Conservation (phyloP, 2,113 vertebrate species). For the Eurypyga helias region DNA sequence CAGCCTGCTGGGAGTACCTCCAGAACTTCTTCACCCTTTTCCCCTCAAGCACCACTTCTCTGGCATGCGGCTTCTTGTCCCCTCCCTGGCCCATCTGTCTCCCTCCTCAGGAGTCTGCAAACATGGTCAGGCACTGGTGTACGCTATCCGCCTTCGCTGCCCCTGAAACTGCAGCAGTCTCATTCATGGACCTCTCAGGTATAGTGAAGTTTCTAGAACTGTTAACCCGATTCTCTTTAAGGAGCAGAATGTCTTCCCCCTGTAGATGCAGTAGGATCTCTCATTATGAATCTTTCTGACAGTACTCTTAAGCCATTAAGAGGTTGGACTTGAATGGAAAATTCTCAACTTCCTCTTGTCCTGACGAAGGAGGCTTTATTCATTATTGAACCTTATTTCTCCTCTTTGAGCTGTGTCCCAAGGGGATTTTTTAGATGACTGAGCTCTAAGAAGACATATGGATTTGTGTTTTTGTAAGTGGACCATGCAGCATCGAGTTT, state of each 20-base stretch:
- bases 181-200: accelerated
- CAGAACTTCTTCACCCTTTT: too few species aligned
- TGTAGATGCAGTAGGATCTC: neutral
- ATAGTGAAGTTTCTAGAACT: neutral
- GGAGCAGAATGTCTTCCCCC: neutral
- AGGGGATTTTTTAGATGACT: accelerated
- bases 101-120: accelerated
- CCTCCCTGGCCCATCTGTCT: accelerated
- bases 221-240: accelerated
- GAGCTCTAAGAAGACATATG: accelerated
- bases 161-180: neutral
- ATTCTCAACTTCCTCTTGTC: neutral
- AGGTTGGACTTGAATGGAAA: neutral
- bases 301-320: neutral
- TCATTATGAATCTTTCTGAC: neutral
- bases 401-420: neutral
- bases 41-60: accelerated
- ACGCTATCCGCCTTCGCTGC: accelerated
- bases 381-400: neutral
- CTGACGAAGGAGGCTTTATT: neutral
- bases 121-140: accelerated
- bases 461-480: accelerated
- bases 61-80: accelerated
- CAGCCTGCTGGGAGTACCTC: neutral
- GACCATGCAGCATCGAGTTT: accelerated